Conservation (phyloP, 2,797 vertebrate genomes). For the Phylloscopus collybita region DNA sequence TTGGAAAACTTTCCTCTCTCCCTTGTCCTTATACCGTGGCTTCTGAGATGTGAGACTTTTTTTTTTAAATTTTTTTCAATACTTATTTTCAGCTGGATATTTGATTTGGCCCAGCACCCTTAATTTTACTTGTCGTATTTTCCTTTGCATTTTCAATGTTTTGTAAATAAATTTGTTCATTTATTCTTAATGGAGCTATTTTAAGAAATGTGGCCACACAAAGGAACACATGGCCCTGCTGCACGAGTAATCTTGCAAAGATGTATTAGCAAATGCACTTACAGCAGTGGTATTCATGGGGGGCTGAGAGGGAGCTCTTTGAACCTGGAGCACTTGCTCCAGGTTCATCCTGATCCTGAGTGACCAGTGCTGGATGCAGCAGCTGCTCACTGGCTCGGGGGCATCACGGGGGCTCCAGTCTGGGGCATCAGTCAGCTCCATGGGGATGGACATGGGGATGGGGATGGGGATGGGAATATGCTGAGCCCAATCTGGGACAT, state of each 20-base stretch:
- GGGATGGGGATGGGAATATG: background rate
- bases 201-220: background rate
- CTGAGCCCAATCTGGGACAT: background rate
- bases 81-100: background rate
- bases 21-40: background rate
- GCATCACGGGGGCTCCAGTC: fast-evolving
- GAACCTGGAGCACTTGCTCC: background rate
- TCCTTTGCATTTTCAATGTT: background rate
- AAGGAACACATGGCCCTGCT: background rate
- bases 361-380: background rate
- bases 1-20: background rate
- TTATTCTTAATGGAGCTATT: background rate
- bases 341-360: background rate
- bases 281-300: background rate
- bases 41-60: background rate
- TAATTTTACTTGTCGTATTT: background rate
- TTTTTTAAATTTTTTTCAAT: background rate
- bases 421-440: background rate
- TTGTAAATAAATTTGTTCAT: background rate
- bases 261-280: background rate
- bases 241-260: background rate
- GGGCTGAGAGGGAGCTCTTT: background rate
- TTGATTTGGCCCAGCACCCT: background rate
- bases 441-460: background rate
- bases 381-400: background rate